These are phyloP conservation scores for Amia ocellicauda DNA, from an alignment of 2,113 vertebrate species.

Conservation along the genomic window DNA sequence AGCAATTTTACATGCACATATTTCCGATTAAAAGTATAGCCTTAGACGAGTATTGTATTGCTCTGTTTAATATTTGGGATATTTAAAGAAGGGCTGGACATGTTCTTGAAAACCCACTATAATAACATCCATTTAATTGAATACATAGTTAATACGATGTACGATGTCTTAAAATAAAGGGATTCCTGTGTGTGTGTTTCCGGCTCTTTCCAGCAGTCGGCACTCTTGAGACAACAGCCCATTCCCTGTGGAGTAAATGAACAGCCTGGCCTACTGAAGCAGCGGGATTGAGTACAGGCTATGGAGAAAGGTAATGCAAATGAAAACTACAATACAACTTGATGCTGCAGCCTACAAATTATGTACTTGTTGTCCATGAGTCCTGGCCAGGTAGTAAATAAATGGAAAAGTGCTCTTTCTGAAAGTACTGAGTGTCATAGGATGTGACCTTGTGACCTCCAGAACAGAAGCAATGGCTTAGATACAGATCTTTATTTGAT, in stretches of 20 bases:
- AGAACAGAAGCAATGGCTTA: no score
- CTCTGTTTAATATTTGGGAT: not conserved
- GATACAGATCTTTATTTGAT: no score
- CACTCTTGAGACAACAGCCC: not conserved
- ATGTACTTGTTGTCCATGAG: not conserved
- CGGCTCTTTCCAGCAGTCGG: not conserved
- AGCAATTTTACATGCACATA: no score
- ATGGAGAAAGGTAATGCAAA: slow-evolving; percentile 35
- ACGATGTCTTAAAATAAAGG: not conserved
- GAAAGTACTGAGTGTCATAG: not conserved
- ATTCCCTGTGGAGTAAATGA: slow-evolving; percentile 14
- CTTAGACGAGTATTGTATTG: no score
- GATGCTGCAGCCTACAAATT: not conserved
- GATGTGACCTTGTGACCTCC: not conserved
- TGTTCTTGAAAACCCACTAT: not conserved
- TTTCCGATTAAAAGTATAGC: no score
- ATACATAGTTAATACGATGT: slow-evolving; percentile 5
- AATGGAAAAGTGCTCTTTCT: not conserved
- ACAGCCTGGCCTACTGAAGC: slow-evolving; percentile 4
- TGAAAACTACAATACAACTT: not conserved
- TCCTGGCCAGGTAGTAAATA: not conserved
- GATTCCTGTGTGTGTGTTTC: not conserved
- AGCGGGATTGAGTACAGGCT: slow-evolving; percentile 3
- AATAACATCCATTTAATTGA: not conserved
- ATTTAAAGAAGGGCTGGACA: not conserved